Conservation (phyloP, 1,140 invertebrate genomes). For the Ceratosolen fusciceps region DNA sequence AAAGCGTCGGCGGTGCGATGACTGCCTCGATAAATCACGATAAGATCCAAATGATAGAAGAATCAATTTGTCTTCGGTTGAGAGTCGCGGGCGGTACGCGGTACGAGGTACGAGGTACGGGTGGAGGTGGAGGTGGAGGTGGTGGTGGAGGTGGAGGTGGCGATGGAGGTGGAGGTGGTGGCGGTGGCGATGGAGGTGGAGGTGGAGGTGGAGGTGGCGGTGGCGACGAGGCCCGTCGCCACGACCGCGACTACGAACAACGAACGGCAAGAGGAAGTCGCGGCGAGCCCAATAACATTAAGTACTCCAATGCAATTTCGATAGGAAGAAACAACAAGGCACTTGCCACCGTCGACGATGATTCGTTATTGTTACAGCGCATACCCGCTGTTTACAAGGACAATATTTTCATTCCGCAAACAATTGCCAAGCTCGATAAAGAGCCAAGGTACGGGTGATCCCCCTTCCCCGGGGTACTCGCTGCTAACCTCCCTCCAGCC, state of each 20-base stretch:
- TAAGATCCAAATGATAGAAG: constrained; percentile 37
- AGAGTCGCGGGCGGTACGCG: no score
- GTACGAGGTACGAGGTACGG: no score
- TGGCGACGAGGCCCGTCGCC: no score
- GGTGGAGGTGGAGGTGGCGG: no score
- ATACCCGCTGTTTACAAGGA: constrained; percentile 69
- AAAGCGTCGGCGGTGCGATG: constrained; percentile 32
- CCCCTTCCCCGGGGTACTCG: constrained; percentile 54
- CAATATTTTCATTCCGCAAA: constrained; percentile 72
- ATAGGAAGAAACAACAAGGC: constrained; percentile 48
- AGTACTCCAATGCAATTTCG: constrained; percentile 47
- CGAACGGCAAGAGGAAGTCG: no score
- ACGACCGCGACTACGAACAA: no score
- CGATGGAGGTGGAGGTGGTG: not conserved
- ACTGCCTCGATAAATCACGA: constrained; percentile 33
- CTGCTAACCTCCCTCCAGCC: no score
- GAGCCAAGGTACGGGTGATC: constrained; percentile 63
- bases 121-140: no score
- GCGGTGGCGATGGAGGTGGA: not conserved
- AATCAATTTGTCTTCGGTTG: constrained; percentile 16
- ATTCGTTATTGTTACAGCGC: constrained; percentile 65
- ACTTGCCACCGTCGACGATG: constrained; percentile 47
- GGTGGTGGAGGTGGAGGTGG: no score
- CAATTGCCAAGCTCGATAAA: constrained; percentile 70
- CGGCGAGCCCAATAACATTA: constrained; percentile 48